These are phyloP conservation scores for Acropternis orthonyx DNA, from an alignment of 2,797 vertebrate genomes.

Conservation along the genomic window DNA sequence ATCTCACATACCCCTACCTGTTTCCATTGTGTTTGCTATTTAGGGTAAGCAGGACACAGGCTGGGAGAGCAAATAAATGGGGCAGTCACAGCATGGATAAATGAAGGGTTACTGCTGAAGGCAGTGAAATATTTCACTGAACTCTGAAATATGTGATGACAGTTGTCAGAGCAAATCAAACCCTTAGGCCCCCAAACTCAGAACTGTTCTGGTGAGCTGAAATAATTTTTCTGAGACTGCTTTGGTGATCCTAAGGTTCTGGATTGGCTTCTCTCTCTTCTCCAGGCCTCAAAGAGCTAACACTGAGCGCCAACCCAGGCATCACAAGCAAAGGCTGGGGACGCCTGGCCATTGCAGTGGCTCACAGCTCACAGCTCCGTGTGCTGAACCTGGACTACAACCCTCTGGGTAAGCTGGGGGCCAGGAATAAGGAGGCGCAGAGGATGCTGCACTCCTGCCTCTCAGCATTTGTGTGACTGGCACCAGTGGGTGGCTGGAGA, in stretches of 20 bases:
- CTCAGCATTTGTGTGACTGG: accelerated
- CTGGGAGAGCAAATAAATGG: not conserved
- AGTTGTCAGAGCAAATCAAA: not conserved
- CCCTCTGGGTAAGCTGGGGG: conserved; percentile 83
- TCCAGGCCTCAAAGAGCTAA: conserved; percentile 91
- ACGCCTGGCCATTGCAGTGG: conserved; percentile 89
- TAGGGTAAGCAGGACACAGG: not conserved
- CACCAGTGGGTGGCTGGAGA: not conserved
- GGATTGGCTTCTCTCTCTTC: conserved; percentile 24
- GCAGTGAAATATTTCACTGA: not conserved
- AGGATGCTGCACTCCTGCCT: not conserved
- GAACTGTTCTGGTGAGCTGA: not conserved
- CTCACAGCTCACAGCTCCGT: conserved; percentile 93
- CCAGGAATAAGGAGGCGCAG: not conserved
- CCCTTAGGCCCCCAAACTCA: not conserved
- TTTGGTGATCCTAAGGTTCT: not conserved
- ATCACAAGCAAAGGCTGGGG: conserved; percentile 92
- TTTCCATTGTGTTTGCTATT: not conserved
- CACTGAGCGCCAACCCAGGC: conserved; percentile 91
- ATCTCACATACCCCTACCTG: not conserved
- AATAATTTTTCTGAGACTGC: not conserved
- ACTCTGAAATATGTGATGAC: not conserved
- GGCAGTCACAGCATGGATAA: not conserved
- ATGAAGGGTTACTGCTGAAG: not conserved
- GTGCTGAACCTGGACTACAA: conserved; percentile 98